Evolutionary conservation across 2,888 invertebrate genomes (phyloP).

Genomic region (Hyppa rectilinea): DNA sequence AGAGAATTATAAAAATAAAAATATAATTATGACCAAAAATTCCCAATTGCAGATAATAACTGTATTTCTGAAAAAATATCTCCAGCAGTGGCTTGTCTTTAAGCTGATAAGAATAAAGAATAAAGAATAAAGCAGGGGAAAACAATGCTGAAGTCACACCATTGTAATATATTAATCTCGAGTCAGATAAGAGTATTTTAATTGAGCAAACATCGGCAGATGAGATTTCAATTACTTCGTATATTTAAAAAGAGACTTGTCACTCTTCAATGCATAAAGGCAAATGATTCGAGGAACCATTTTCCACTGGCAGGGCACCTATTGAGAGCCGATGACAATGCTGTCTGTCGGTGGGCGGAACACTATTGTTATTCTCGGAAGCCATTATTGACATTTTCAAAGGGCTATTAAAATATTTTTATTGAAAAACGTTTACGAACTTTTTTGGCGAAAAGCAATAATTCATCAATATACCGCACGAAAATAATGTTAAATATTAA

Average conservation of each 20-base stretch:
- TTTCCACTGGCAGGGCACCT: slow-evolving; percentile 83
- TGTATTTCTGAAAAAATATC: not conserved
- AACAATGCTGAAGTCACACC: slow-evolving; percentile 7
- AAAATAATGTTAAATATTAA: slow-evolving; percentile 67
- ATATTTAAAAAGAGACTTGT: slow-evolving; percentile 78
- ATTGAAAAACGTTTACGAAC: slow-evolving; percentile 82
- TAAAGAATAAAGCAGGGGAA: slow-evolving; percentile 4
- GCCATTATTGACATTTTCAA: slow-evolving; percentile 89
- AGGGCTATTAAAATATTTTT: slow-evolving; percentile 86
- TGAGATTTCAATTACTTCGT: slow-evolving; percentile 79
- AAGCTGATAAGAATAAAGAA: not conserved
- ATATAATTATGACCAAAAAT: not conserved
- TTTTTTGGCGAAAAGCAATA: slow-evolving; percentile 74
- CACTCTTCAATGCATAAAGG: slow-evolving; percentile 82
- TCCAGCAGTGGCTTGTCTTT: not conserved
- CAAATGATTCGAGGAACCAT: slow-evolving; percentile 84
- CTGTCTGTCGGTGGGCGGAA: slow-evolving; percentile 84
- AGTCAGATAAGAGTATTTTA: slow-evolving; percentile 37
- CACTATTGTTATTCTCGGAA: slow-evolving; percentile 87
- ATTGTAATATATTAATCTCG: slow-evolving; percentile 41
- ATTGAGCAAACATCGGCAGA: slow-evolving; percentile 64
- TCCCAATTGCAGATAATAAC: not conserved
- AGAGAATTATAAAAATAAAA: not conserved
- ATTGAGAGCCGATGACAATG: slow-evolving; percentile 84
- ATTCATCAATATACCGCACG: slow-evolving; percentile 70